Evolutionary conservation across 2,797 vertebrate genomes (phyloP).

Genomic region (Propithecus perrieri): DNA sequence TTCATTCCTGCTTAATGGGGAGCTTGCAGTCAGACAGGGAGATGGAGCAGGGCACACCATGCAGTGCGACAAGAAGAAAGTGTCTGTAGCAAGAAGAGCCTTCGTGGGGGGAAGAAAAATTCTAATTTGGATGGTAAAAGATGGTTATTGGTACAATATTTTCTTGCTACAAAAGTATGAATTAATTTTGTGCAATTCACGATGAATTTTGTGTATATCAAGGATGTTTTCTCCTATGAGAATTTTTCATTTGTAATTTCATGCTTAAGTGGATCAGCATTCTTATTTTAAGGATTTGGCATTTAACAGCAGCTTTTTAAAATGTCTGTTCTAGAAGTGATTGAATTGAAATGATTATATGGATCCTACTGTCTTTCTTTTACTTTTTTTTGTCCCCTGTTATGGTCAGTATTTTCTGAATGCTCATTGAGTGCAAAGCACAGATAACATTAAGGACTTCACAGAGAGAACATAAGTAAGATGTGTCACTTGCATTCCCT

Average conservation of each 20-base stretch:
- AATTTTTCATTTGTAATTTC: slow-evolving; percentile 69
- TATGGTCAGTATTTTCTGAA: slow-evolving; percentile 17
- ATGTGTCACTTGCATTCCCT: background rate
- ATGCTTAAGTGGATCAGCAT: slow-evolving; percentile 41
- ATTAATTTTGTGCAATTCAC: slow-evolving; percentile 52
- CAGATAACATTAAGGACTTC: background rate
- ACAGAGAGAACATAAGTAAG: background rate
- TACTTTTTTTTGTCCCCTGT: background rate
- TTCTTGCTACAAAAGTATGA: slow-evolving; percentile 40
- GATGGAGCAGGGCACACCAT: background rate
- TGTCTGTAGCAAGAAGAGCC: background rate
- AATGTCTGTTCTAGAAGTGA: slow-evolving; percentile 35
- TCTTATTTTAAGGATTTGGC: slow-evolving; percentile 49
- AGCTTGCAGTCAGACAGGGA: background rate
- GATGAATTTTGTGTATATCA: slow-evolving; percentile 59
- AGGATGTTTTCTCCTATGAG: slow-evolving; percentile 45
- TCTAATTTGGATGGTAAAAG: slow-evolving; percentile 16
- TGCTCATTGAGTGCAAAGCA: background rate
- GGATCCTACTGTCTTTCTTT: background rate
- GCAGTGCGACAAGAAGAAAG: background rate
- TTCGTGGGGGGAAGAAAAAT: background rate
- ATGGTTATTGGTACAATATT: background rate
- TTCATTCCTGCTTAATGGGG: background rate
- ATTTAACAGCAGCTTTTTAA: slow-evolving; percentile 57
- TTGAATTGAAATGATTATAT: slow-evolving; percentile 44